Conservation (phyloP, 2,888 invertebrate species). For the Amphipyra tragopoginis region DNA sequence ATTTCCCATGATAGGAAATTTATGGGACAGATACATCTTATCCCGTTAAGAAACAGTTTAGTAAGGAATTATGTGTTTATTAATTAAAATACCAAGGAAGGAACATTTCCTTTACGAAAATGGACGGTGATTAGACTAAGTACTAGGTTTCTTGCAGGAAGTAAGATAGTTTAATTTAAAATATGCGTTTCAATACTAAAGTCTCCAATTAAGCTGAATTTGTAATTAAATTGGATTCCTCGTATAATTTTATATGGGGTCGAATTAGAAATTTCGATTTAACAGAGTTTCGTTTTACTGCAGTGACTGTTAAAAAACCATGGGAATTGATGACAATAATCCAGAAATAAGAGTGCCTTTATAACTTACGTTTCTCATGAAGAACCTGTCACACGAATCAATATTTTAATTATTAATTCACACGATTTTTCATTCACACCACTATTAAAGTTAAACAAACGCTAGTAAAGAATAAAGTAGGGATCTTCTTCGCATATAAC, state of each 20-base stretch:
- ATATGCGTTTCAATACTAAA: slow-evolving; percentile 16
- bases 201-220: slow-evolving; percentile 25
- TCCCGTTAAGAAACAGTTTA: slow-evolving; percentile 40
- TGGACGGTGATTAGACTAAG: slow-evolving; percentile 43
- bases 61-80: slow-evolving; percentile 50
- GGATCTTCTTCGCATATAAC: too few species aligned
- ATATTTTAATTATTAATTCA: too few species aligned
- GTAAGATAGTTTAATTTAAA: slow-evolving; percentile 24
- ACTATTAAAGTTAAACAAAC: too few species aligned
- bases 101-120: slow-evolving; percentile 50
- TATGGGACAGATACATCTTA: slow-evolving; percentile 45
- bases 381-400: neutral
- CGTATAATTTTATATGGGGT: slow-evolving; percentile 10
- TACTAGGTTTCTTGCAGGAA: slow-evolving; percentile 34
- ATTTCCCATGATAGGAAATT: slow-evolving; percentile 45
- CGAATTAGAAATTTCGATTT: neutral
- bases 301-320: neutral
- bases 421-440: too few species aligned
- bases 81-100: slow-evolving; percentile 56
- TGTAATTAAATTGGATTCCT: neutral
- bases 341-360: too few species aligned
- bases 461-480: too few species aligned
- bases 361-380: too few species aligned
- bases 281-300: neutral
- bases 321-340: neutral